phyloP scores from a whole-genome alignment of 2,888 invertebrate species.

The Xestoiulus laeticollis region DNA sequence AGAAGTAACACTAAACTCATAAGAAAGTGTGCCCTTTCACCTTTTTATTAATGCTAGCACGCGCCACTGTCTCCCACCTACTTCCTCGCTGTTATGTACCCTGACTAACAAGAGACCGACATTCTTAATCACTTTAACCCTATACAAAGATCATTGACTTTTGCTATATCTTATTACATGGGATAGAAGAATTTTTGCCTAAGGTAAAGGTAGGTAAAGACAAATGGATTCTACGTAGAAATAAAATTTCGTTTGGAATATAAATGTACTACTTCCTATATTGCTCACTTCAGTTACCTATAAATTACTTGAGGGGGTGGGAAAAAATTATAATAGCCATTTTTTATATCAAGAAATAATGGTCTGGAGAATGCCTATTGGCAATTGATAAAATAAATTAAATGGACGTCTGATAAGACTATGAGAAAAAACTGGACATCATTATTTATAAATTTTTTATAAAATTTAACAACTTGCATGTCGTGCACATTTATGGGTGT shows the following conservation, averaged over 20 bases:
- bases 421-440: neutral
- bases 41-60: conserved; percentile 39
- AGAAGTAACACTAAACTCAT: conserved; percentile 39
- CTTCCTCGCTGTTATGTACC: neutral
- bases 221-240: neutral
- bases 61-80: conserved; percentile 40
- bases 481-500: neutral
- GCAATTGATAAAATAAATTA: neutral
- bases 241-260: neutral
- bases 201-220: neutral
- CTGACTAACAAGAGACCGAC: conserved; percentile 10
- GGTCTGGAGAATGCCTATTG: neutral
- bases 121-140: conserved; percentile 43
- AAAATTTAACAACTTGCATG: neutral
- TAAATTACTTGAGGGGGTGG: neutral
- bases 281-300: neutral
- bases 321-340: neutral
- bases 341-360: neutral
- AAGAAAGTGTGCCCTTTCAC: conserved; percentile 23
- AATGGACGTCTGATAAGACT: neutral
- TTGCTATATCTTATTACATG: neutral
- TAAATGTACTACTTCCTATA: neutral
- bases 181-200: neutral
- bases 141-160: conserved; percentile 30
- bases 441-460: neutral